Base-by-base conservation (phyloP, 2,888 invertebrate genomes). In the Marronus borbonicus region DNA sequence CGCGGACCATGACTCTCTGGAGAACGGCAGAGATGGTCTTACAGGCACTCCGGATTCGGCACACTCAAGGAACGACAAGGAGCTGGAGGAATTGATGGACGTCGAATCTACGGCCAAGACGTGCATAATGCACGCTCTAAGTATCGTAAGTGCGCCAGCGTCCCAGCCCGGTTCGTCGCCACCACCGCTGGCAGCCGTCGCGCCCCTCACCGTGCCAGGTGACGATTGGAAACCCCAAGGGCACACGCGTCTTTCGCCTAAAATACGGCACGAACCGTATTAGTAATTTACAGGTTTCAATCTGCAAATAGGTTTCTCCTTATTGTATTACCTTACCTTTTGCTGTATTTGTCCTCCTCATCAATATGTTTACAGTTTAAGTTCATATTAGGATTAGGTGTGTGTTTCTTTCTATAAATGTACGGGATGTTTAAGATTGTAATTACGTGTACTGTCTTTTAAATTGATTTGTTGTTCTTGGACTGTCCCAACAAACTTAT, bases 61-160 rank as follows among this genome's bases (percentile, higher is more conserved):
- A 78, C 89, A 90, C 84, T 90, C 90, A 60, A 88, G 89, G 80
- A 90, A 90, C 86, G 90, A 90, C 85, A 90, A 90, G 84, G 90
- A 90, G 78, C 86, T 90, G 74, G 90, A 90, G 80, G 90, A 90
- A 81, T 84, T 90, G 80, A 90, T 90, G 87, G 89, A 90, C 84
- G 89, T 90, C 66, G 89, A 90, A 82, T 85, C 89, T 78, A 85
- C 86, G 44, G 87, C 89, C 74, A 90, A 90, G 83, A 89, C 90
- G 62, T 90, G 91, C 85, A 91, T 90, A 83, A 89, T 91, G 87
- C 91, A 90, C 84, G 90, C 91, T 31, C 86, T 91, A 81, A 90
- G 90, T 84, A 90, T 91, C 84, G 91, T 91, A 81, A 90, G 90
- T 86, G 82, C 87, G 39, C 87, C 88, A 17, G 82, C 86, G n/a